Base-by-base conservation (phyloP, 2,797 vertebrate genomes). In the Paratrypauchen microcephalus region DNA sequence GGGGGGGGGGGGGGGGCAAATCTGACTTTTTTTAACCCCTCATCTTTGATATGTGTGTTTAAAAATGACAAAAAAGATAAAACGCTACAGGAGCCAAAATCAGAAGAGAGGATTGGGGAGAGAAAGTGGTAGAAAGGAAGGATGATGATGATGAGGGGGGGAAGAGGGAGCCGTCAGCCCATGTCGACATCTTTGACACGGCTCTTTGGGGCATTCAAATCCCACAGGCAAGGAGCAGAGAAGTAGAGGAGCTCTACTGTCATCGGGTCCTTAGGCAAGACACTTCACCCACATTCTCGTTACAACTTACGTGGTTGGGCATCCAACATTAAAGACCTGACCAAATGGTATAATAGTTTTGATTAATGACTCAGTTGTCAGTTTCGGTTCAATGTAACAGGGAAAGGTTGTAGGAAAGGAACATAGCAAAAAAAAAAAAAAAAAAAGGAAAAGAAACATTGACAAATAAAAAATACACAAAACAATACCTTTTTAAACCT, bases 31-130 rank as follows among this genome's bases (percentile, higher is more conserved):
- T n/a, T 57, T 66, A 79, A 70, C 71, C 73, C 78, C 78, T 64
- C 57, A 56, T 71, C 89, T 91, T 92, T 93, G 92, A 92, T 92
- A 92, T 89, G 88, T 92, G 88, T 92, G 90, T 91, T 92, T 88
- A 87, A 91, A 87, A 93, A 92, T 88, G 88, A 91, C 84, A 89
- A n/a, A n/a, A n/a, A n/a, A 90, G 78, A 90, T 89, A 88, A 89
- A 92, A 88, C 70, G 79, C 83, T 89, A 77, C 55, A 83, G 80
- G 87, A 88, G 78, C 21, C 2, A 83, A 80, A 82, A 81, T 87
- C 86, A 83, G 80, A 79, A 72, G 80, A 79, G 79, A 81, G 63
- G 70, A 71, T 79, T 58, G 76, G 64, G 69, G 63, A 55, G 36
- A 60, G 55, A 39, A 19, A 12, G 28, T 66, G 19, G 30, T 4